Evolutionary conservation across 2,888 invertebrate species (phyloP).

Genomic region (Diogma glabrata): DNA sequence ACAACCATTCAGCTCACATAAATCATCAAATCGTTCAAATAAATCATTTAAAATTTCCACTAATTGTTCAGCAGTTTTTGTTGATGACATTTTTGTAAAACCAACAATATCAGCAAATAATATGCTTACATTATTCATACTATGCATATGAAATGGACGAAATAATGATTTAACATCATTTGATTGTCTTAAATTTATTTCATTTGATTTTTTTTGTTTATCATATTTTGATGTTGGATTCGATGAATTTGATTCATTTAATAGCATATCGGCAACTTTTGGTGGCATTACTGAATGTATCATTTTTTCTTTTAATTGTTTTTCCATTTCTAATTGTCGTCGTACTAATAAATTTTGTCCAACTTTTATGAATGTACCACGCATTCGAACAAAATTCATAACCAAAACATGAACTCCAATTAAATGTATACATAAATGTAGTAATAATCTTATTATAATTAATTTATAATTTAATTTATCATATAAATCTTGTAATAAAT

Average conservation of each 20-base stretch:
- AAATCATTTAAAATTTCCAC: constrained; percentile 92
- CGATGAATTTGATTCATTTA: constrained; percentile 52
- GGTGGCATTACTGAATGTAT: constrained; percentile 97
- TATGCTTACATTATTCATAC: constrained; percentile 93
- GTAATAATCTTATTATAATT: constrained; percentile 57
- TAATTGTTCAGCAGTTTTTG: constrained; percentile 90
- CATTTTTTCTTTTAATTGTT: constrained; percentile 92
- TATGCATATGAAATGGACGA: constrained; percentile 93
- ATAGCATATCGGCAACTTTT: constrained; percentile 74
- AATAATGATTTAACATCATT: constrained; percentile 67
- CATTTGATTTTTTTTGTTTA: constrained; percentile 20
- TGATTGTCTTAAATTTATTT: constrained; percentile 29
- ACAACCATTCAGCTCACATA: constrained; percentile 80
- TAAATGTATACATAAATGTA: constrained; percentile 81
- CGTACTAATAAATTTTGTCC: constrained; percentile 86
- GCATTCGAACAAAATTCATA: constrained; percentile 85
- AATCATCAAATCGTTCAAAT: constrained; percentile 87
- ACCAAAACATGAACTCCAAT: constrained; percentile 88
- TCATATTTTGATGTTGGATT: constrained; percentile 19
- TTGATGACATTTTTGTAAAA: constrained; percentile 94
- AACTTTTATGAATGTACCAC: constrained; percentile 93
- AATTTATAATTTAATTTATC: constrained; percentile 40
- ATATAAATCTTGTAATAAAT: constrained; percentile 10
- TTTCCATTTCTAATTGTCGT: constrained; percentile 83
- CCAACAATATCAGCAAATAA: constrained; percentile 97